Evolutionary conservation across 2,888 invertebrate genomes (phyloP).

Genomic region (Chloromyia formosa): DNA sequence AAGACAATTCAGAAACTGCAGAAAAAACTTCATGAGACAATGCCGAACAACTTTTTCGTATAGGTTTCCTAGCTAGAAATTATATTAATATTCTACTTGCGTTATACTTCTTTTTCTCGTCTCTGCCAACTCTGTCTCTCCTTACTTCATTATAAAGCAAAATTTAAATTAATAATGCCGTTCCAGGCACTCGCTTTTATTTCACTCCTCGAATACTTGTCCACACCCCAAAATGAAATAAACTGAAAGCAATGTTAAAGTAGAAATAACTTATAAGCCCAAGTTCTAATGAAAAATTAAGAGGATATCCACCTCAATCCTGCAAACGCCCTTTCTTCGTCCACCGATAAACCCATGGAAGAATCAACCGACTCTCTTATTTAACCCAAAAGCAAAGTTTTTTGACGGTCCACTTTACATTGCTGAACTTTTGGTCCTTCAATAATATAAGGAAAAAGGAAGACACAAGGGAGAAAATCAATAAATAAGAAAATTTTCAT

Average conservation of each 20-base stretch:
- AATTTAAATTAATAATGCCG: conserved; percentile 20
- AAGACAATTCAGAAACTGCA: too few relatives aligned
- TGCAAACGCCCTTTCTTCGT: neutral
- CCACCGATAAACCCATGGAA: conserved; percentile 1
- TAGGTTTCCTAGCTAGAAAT: too few relatives aligned
- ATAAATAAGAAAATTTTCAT: conserved; percentile 43
- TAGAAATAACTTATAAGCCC: conserved; percentile 40
- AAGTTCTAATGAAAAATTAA: conserved; percentile 43
- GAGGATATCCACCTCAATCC: conserved; percentile 19
- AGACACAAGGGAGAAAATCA: conserved; percentile 42
- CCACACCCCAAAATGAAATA: conserved; percentile 29
- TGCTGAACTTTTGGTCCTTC: neutral
- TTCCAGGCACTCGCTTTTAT: neutral
- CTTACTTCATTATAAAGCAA: neutral
- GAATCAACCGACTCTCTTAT: conserved; percentile 2
- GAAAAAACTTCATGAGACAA: too few relatives aligned
- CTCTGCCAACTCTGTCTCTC: too few relatives aligned
- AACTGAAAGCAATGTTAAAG: conserved; percentile 17
- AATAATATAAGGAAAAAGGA: neutral
- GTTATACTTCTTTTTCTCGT: too few relatives aligned
- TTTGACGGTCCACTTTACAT: conserved; percentile 14
- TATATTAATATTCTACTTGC: too few relatives aligned
- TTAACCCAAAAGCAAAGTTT: conserved; percentile 41
- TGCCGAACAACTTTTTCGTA: too few relatives aligned
- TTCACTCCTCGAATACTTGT: neutral